Percentiles rank a stretch among this genome's conserved stretches.
Conservation (phyloP, 2,113 vertebrate genomes). For the Alligator sinensis region DNA sequence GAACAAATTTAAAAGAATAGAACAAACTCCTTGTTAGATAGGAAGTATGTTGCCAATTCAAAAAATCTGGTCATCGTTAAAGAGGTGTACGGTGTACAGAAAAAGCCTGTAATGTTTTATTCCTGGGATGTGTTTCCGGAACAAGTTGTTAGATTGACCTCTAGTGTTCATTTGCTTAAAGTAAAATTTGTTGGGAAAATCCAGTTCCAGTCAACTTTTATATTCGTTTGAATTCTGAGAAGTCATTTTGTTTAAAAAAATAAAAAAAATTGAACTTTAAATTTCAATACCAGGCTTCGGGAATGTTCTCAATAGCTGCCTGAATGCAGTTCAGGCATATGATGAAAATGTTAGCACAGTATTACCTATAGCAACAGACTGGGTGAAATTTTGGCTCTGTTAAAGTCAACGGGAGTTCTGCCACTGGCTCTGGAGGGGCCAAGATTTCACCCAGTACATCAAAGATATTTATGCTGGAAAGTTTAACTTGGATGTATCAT, state of each 20-base stretch:
- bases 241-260: neutral
- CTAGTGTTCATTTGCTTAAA: conserved; percentile 62
- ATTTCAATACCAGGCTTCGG: neutral
- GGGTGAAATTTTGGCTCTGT: conserved; percentile 32
- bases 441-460: conserved; percentile 8
- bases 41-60: rapidly evolving
- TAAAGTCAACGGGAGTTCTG: neutral
- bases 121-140: conserved; percentile 53
- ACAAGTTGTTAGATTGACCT: conserved; percentile 63
- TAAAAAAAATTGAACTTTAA: neutral
- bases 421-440: rapidly evolving
- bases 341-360: conserved; percentile 31
- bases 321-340: conserved; percentile 28
- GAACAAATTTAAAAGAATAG: conserved; percentile 36
- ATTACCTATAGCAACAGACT: conserved; percentile 28
- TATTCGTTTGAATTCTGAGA: conserved; percentile 6
- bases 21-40: conserved; percentile 43
- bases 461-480: conserved; percentile 48
- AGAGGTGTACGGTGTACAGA: neutral
- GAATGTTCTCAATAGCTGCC: conserved; percentile 24
- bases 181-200: neutral
- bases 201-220: neutral
- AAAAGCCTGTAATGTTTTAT: conserved; percentile 52
- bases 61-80: conserved; percentile 59
- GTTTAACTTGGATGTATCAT: neutral